Evolutionary conservation across 2,797 vertebrate species (phyloP).

Genomic region (Strix occidentalis): DNA sequence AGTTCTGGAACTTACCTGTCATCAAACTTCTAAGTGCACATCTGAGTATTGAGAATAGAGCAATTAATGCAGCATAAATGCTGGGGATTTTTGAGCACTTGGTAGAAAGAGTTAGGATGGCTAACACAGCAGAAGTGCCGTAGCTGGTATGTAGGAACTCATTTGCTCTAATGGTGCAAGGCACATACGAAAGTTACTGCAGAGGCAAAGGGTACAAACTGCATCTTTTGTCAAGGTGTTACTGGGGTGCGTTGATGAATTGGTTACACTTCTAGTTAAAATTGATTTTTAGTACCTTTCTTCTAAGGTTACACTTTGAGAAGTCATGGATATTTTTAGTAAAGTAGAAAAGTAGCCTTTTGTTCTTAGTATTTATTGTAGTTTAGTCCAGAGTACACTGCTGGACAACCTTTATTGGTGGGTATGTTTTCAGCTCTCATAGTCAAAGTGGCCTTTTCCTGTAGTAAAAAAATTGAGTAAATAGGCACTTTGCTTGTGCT

Average conservation of each 20-base stretch:
- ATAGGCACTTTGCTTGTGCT: neutral
- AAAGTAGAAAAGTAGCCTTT: neutral
- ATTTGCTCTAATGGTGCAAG: fast-evolving
- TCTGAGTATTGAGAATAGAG: neutral
- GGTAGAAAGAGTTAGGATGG: neutral
- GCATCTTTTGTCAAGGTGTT: neutral
- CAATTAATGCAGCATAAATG: neutral
- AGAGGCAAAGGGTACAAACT: neutral
- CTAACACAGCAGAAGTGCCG: neutral
- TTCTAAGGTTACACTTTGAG: neutral
- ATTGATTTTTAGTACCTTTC: neutral
- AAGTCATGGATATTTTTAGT: neutral
- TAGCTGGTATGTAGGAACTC: neutral
- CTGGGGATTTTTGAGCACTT: neutral
- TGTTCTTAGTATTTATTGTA: neutral
- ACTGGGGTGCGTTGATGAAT: neutral
- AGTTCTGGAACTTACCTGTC: neutral
- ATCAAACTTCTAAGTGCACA: fast-evolving
- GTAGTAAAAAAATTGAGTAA: neutral
- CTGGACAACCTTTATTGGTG: neutral
- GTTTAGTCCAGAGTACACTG: neutral
- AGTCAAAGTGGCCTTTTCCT: neutral
- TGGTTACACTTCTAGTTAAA: neutral
- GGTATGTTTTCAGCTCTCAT: neutral
- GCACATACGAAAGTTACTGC: neutral